A percentile compares a stretch with the other conserved stretches of the same genome.
Conservation (phyloP, 2,113 vertebrate genomes). For the Bothrops jararaca region DNA sequence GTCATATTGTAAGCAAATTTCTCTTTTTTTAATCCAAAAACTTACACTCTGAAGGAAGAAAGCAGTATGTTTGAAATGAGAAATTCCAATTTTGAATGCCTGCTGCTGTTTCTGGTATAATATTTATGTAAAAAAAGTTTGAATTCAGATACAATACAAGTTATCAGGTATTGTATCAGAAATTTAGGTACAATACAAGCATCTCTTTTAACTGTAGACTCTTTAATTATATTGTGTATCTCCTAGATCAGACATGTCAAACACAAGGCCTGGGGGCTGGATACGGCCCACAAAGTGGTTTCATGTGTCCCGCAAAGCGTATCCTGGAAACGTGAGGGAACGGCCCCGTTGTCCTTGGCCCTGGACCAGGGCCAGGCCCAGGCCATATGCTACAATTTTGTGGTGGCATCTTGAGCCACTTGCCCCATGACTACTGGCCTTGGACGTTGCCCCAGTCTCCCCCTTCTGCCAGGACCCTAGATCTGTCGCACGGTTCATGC, state of each 20-base stretch:
- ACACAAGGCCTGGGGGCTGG: too few relatives aligned
- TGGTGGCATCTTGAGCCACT: too few relatives aligned
- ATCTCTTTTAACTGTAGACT: not conserved
- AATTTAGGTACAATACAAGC: not conserved
- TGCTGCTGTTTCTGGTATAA: not conserved
- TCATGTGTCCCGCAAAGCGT: too few relatives aligned
- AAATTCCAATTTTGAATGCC: not conserved
- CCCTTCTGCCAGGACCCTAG: too few relatives aligned
- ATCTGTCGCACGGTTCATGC: too few relatives aligned
- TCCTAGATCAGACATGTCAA: not conserved
- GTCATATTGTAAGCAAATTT: not conserved
- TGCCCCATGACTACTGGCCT: too few relatives aligned
- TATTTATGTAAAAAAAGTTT: not conserved
- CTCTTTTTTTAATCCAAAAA: not conserved
- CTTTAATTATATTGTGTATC: not conserved
- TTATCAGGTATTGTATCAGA: not conserved
- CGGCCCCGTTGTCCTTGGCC: too few relatives aligned
- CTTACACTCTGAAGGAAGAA: not conserved
- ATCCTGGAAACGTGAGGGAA: too few relatives aligned
- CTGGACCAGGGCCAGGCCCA: too few relatives aligned
- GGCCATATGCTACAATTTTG: too few relatives aligned
- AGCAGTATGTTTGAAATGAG: not conserved
- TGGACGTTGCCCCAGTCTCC: too few relatives aligned
- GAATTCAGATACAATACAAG: not conserved
- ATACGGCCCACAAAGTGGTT: too few relatives aligned